These are phyloP conservation scores for Yponomeuta malinellus DNA, from an alignment of 2,888 invertebrate genomes.

Conservation along the genomic window DNA sequence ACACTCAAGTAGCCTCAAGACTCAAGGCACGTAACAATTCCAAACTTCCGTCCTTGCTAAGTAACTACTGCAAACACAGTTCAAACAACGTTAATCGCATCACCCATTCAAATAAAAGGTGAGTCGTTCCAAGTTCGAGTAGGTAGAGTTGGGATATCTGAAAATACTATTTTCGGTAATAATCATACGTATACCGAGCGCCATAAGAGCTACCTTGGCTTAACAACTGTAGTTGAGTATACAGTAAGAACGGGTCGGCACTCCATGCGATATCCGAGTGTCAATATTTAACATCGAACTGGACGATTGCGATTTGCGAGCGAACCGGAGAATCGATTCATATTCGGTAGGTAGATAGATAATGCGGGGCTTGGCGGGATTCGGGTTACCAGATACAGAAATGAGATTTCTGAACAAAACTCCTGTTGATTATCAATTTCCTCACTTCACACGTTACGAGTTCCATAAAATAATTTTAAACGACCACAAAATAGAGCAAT, in stretches of 20 bases:
- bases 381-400: too few relatives aligned
- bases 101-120: conserved; percentile 1
- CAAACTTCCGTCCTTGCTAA: background rate
- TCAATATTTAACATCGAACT: conserved; percentile 4
- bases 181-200: too few relatives aligned
- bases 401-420: too few relatives aligned
- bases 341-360: conserved; percentile 1
- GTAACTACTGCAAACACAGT: background rate
- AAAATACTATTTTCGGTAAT: too few relatives aligned
- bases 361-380: background rate
- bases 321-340: conserved; percentile 1
- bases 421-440: too few relatives aligned
- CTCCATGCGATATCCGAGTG: background rate
- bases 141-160: background rate
- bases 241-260: background rate
- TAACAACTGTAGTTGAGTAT: background rate
- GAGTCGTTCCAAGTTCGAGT: background rate
- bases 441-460: background rate
- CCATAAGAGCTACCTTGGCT: too few relatives aligned
- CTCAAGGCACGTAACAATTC: background rate
- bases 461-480: background rate
- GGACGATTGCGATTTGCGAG: conserved; percentile 2
- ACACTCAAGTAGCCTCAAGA: too few relatives aligned
- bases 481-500: too few relatives aligned
- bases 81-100: background rate